Conservation (phyloP, 1,140 invertebrate genomes). For the Drosophila auraria region DNA sequence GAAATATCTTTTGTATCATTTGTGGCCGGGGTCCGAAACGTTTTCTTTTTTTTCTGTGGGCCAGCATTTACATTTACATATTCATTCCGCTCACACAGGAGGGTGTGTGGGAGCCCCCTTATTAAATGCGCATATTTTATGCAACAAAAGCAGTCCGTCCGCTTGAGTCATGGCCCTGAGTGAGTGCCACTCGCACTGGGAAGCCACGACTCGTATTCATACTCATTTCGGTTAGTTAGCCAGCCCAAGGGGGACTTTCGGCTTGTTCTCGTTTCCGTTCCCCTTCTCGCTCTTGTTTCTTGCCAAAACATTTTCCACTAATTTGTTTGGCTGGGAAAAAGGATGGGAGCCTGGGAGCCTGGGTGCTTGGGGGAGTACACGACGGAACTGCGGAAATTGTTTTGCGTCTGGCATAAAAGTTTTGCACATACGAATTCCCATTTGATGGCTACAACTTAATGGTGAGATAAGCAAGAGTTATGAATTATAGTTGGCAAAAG, state of each 20-base stretch:
- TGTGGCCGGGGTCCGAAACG: slow-evolving; percentile 38
- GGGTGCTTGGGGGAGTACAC: not conserved
- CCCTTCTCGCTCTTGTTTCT: slow-evolving; percentile 9
- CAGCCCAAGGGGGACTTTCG: slow-evolving; percentile 28
- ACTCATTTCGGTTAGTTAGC: slow-evolving; percentile 54
- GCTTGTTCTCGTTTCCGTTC: slow-evolving; percentile 6
- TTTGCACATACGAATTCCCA: slow-evolving; percentile 72
- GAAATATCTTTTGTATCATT: slow-evolving; percentile 65
- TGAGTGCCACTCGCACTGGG: slow-evolving; percentile 48
- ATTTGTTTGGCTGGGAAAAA: slow-evolving; percentile 33
- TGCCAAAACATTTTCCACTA: slow-evolving; percentile 59
- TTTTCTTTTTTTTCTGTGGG: slow-evolving; percentile 43
- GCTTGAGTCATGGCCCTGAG: slow-evolving; percentile 33
- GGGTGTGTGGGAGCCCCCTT: slow-evolving; percentile 48
- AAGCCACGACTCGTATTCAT: slow-evolving; percentile 37
- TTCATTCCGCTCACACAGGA: slow-evolving; percentile 48
- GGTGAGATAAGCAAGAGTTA: slow-evolving; percentile 70
- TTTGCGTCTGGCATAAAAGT: slow-evolving; percentile 75
- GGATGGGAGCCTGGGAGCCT: not conserved
- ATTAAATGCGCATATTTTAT: slow-evolving; percentile 83
- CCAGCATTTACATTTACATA: slow-evolving; percentile 70
- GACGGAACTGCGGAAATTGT: slow-evolving; percentile 69
- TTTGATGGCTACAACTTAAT: slow-evolving; percentile 76
- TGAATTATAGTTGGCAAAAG: slow-evolving; percentile 57
- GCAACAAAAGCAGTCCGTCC: slow-evolving; percentile 49